Conservation (phyloP, 2,888 invertebrate species). For the Biston stratarius region DNA sequence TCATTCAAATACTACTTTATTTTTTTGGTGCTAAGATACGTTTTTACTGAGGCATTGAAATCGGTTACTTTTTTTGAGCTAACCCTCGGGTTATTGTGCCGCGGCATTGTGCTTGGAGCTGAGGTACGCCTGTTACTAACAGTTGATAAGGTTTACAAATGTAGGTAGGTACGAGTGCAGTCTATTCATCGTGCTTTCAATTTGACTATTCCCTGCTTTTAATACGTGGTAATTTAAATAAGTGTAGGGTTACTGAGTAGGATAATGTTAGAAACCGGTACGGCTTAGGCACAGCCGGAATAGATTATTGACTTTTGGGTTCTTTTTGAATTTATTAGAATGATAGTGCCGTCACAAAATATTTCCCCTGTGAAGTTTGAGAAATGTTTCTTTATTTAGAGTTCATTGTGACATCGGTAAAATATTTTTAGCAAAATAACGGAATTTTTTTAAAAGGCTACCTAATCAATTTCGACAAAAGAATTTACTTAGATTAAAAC, state of each 20-base stretch:
- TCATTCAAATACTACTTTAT: slow-evolving; percentile 68
- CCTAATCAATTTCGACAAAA: no score
- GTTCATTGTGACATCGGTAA: neutral
- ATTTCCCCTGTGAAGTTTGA: neutral
- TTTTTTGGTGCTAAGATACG: slow-evolving; percentile 62
- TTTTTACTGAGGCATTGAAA: slow-evolving; percentile 57
- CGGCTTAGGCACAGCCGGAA: slow-evolving; percentile 26
- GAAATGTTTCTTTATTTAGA: neutral
- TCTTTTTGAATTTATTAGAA: slow-evolving; percentile 3
- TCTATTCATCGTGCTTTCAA: slow-evolving; percentile 37
- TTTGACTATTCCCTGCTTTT: slow-evolving; percentile 23
- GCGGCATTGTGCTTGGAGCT: slow-evolving; percentile 37
- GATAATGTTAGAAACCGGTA: slow-evolving; percentile 36
- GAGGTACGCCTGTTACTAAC: slow-evolving; percentile 44
- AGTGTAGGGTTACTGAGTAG: slow-evolving; percentile 35
- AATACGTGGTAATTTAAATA: slow-evolving; percentile 34
- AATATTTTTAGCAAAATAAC: neutral
- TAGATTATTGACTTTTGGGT: slow-evolving; percentile 19
- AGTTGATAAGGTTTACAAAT: slow-evolving; percentile 41
- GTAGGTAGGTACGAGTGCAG: slow-evolving; percentile 31
- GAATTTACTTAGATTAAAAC: neutral
- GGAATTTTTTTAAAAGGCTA: neutral
- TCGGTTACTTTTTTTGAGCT: slow-evolving; percentile 53
- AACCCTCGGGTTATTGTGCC: slow-evolving; percentile 49
- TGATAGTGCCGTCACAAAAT: neutral